Conservation (phyloP, 2,797 vertebrate genomes). For the Vireo griseus region DNA sequence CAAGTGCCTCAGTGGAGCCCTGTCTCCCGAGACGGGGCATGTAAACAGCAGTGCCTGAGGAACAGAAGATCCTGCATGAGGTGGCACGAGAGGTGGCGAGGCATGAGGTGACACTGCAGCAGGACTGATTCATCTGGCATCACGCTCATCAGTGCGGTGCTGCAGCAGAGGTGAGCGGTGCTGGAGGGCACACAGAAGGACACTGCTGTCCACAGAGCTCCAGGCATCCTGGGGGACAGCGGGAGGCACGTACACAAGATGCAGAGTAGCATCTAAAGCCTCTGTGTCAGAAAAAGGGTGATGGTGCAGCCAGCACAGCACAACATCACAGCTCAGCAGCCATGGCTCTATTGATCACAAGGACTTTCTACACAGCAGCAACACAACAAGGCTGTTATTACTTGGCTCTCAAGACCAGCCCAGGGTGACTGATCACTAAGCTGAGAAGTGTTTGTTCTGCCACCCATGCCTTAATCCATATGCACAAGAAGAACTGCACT, state of each 20-base stretch:
- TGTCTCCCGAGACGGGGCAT: neutral
- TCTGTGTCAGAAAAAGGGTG: neutral
- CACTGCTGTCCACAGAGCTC: neutral
- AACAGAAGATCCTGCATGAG: neutral
- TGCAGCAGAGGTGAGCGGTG: neutral
- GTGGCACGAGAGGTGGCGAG: neutral
- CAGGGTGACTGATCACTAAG: neutral
- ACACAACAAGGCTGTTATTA: neutral
- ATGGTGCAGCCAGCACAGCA: neutral
- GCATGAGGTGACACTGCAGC: conserved; percentile 12
- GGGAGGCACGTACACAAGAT: neutral
- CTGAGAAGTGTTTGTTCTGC: neutral
- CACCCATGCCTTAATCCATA: neutral
- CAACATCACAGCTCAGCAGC: neutral
- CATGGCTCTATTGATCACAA: neutral
- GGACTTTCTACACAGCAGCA: neutral
- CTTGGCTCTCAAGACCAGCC: neutral
- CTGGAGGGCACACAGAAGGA: conserved; percentile 31
- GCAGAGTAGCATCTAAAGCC: neutral
- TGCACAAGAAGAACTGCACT: neutral
- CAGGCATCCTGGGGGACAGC: neutral
- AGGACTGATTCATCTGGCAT: neutral
- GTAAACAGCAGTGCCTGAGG: neutral
- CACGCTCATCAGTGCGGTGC: neutral
- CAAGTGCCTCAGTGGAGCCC: neutral